Evolutionary conservation across 2,888 invertebrate species (phyloP).

Genomic region (Lissonota sp.): DNA sequence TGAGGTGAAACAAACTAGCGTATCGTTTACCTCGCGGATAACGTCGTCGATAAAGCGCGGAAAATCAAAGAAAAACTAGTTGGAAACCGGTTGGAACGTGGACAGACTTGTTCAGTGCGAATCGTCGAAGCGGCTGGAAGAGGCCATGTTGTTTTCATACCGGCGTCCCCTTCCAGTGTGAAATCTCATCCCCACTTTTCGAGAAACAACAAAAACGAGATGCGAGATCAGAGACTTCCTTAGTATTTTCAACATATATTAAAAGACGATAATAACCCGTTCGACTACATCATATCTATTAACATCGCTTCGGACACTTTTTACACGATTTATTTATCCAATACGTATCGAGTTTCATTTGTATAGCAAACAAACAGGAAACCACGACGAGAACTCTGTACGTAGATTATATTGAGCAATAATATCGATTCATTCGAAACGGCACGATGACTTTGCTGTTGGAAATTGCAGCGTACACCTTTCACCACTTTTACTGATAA

Average conservation of each 20-base stretch:
- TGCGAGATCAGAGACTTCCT: constrained; percentile 25
- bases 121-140: constrained; percentile 38
- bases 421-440: constrained; percentile 42
- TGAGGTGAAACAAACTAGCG: background rate
- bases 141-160: constrained; percentile 70
- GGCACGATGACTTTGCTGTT: constrained; percentile 18
- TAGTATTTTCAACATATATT: constrained; percentile 64
- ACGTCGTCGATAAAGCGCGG: constrained; percentile 52
- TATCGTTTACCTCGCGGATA: background rate
- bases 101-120: constrained; percentile 77
- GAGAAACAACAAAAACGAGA: background rate
- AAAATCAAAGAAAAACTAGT: constrained; percentile 76
- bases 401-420: constrained; percentile 20
- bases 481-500: constrained; percentile 69
- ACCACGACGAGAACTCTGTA: constrained; percentile 3
- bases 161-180: constrained; percentile 3
- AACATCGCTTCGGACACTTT: too few species aligned
- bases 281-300: background rate
- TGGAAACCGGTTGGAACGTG: constrained; percentile 75
- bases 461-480: constrained; percentile 56
- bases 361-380: background rate
- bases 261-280: background rate
- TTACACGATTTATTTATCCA: too few species aligned
- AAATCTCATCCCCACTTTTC: constrained; percentile 12
- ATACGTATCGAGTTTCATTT: background rate